phyloP scores from a whole-genome alignment of 2,888 invertebrate species.

The Alviniconcha strummeri region DNA sequence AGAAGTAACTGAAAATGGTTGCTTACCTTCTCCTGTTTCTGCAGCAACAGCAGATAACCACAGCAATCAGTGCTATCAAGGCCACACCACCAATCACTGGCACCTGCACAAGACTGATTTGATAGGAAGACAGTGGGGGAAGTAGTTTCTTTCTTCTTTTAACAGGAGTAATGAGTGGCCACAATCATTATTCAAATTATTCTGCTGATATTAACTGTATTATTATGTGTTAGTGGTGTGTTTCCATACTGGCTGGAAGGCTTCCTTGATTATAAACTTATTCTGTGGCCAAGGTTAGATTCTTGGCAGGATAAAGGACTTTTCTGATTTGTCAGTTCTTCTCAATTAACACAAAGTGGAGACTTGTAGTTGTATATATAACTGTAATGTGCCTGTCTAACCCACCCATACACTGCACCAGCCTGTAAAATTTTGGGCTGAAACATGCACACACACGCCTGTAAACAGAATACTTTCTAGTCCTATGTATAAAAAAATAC shows the following conservation, averaged over 20 bases:
- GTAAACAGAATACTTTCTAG: too few relatives aligned
- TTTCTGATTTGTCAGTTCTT: too few relatives aligned
- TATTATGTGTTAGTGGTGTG: not conserved
- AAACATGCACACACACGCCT: too few relatives aligned
- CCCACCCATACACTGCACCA: too few relatives aligned
- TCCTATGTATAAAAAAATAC: too few relatives aligned
- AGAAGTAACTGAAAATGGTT: not conserved
- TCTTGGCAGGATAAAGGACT: too few relatives aligned
- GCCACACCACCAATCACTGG: slow-evolving; percentile 38
- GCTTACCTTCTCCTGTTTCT: slow-evolving; percentile 38
- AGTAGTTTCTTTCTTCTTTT: not conserved
- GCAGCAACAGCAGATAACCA: slow-evolving; percentile 40
- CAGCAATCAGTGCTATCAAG: slow-evolving; percentile 33
- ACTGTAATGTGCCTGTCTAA: too few relatives aligned
- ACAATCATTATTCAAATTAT: not conserved
- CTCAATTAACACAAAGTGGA: too few relatives aligned
- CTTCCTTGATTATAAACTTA: not conserved
- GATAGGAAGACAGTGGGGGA: not conserved
- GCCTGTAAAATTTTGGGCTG: too few relatives aligned
- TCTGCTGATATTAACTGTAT: not conserved
- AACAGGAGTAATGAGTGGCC: not conserved
- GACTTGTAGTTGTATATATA: too few relatives aligned
- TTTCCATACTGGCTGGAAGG: not conserved
- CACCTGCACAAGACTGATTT: slow-evolving; percentile 36
- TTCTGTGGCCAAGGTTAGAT: too few relatives aligned